These are phyloP conservation scores for Stigmatopora argus DNA, from an alignment of 2,113 vertebrate genomes.

Conservation along the genomic window DNA sequence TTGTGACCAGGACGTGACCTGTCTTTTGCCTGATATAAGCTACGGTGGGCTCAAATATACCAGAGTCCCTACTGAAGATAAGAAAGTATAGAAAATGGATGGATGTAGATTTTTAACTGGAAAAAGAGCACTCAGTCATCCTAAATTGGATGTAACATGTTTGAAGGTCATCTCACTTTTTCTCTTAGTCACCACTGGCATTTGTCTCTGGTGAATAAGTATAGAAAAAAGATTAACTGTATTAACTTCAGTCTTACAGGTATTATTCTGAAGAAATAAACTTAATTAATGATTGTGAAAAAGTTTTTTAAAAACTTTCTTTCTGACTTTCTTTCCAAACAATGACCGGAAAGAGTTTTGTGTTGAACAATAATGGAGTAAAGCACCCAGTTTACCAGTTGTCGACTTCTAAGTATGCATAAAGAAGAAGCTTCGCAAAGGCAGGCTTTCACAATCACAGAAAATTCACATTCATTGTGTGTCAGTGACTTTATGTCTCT, in stretches of 20 bases:
- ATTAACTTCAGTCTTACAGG: not conserved
- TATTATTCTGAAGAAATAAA: not conserved
- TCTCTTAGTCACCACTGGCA: not conserved
- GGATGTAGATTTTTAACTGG: no score
- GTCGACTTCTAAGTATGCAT: not conserved
- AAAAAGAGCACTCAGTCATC: not conserved
- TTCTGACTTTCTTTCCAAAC: not conserved
- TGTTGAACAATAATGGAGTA: constrained; percentile 6
- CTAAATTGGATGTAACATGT: not conserved
- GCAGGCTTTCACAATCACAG: constrained; percentile 40
- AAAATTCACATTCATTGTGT: constrained; percentile 59
- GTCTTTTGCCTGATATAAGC: not conserved
- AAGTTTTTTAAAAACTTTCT: not conserved
- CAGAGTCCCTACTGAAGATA: no score
- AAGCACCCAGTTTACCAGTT: constrained; percentile 4
- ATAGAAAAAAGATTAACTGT: not conserved
- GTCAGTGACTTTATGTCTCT: constrained; percentile 56
- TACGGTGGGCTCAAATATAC: not conserved
- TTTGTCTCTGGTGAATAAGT: not conserved
- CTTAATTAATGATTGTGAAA: not conserved
- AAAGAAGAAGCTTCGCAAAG: not conserved
- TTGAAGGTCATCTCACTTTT: not conserved
- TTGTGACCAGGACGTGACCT: not conserved
- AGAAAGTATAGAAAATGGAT: no score
- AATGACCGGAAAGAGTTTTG: not conserved